Evolutionary conservation across 2,797 vertebrate genomes (phyloP), one percentile per base, ranked within the genome.

Genomic region (Myripristis jacobus): DNA sequence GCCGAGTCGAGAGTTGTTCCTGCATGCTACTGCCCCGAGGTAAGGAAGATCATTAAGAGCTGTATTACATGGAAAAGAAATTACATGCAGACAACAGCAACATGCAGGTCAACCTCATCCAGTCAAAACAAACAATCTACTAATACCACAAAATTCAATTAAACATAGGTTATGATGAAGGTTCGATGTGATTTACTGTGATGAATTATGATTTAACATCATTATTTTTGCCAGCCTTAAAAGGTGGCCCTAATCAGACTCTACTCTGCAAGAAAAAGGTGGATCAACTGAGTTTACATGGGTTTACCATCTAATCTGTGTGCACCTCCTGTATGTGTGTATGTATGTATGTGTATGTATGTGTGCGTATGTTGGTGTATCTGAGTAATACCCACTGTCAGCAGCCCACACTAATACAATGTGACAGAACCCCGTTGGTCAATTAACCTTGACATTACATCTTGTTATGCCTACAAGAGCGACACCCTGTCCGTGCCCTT

Each of bases 391-490:
- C 85, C 59, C 71, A 77, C 70, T 84, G 85, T 56, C 82, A 79
- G 77, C 70, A 79, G 84, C 73, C 73, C 62, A 38, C 83, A 53
- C 80, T 93, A 92, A 93, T 92, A 73, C 80, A 86, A 89, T 88
- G 81, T 87, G 92, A 90, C 88, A 90, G 80, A 80, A 85, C 78
- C 24, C 83, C 88, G 89, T 90, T 91, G 91, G 91, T 92, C 91
- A 93, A 92, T 94, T 93, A 94, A 93, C 91, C 92, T 91, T 88
- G 75, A 88, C 84, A 88, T 89, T 88, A 91, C 73, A 88, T 89
- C 90, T 88, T 83, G 88, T 91, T 92, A 90, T 76, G 85, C 72
- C 79, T 74, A 77, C 22, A 71, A 89, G 71, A 88, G 82, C 80
- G 73, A 58, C 74, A 57, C 66, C 65, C 31, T 22, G 79, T 61